These are phyloP conservation scores for Megaustenia siamemsis DNA, from an alignment of 2,888 invertebrate genomes.

Conservation along the genomic window DNA sequence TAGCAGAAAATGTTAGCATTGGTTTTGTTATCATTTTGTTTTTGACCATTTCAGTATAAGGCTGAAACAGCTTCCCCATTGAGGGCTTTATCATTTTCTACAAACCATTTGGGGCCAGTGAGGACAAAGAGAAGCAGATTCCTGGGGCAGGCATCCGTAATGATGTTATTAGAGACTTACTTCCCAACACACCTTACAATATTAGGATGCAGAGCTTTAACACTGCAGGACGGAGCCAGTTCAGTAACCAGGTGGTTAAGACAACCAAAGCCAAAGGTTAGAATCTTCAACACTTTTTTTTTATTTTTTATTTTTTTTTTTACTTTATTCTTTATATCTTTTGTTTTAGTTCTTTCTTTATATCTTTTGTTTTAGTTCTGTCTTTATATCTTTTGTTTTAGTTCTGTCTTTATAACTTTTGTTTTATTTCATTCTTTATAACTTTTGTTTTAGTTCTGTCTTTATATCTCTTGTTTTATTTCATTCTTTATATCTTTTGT, in stretches of 20 bases:
- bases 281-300: not conserved
- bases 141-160: slow-evolving; percentile 86
- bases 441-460: too few relatives aligned
- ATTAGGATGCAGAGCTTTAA: slow-evolving; percentile 95
- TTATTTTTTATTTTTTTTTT: too few relatives aligned
- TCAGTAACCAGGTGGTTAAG: slow-evolving; percentile 87
- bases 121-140: slow-evolving; percentile 90
- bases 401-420: too few relatives aligned
- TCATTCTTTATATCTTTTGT: too few relatives aligned
- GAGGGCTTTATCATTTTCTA: slow-evolving; percentile 96
- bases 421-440: too few relatives aligned
- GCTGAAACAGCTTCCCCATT: slow-evolving; percentile 81
- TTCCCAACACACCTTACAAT: slow-evolving; percentile 91
- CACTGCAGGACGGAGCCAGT: slow-evolving; percentile 90
- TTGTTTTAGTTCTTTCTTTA: too few relatives aligned
- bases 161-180: slow-evolving; percentile 88
- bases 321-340: too few relatives aligned
- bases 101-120: slow-evolving; percentile 88
- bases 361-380: too few relatives aligned
- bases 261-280: slow-evolving; percentile 82
- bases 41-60: slow-evolving; percentile 64
- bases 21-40: too few relatives aligned
- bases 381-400: too few relatives aligned
- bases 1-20: too few relatives aligned
- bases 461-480: too few relatives aligned